These are phyloP conservation scores for Cochlearius cochlearius DNA, from an alignment of 2,113 vertebrate species.

Conservation along the genomic window DNA sequence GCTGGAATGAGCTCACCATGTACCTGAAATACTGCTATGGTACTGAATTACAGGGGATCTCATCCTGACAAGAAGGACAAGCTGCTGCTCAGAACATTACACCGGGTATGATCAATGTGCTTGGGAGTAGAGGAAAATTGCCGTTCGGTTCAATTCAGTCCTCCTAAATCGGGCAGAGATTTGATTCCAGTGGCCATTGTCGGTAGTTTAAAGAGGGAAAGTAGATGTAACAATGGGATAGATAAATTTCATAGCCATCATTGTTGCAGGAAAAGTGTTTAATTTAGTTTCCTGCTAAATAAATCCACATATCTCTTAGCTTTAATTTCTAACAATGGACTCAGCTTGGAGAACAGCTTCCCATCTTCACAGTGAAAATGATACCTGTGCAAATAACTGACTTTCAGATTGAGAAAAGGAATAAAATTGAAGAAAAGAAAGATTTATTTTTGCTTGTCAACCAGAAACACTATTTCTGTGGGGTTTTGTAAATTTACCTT, in stretches of 20 bases:
- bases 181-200: not conserved
- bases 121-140: not conserved
- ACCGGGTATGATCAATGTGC: not conserved
- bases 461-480: not conserved
- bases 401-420: not conserved
- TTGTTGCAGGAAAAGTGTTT: not conserved
- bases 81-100: not conserved
- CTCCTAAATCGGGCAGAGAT: not conserved
- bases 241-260: not conserved
- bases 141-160: not conserved
- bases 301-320: not conserved
- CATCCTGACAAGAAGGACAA: not conserved
- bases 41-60: not conserved
- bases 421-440: not conserved
- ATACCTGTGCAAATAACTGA: not conserved
- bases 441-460: not conserved
- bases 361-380: not conserved
- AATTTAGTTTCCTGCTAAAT: not conserved
- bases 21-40: not conserved
- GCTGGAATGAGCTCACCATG: not conserved
- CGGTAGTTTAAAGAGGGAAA: not conserved
- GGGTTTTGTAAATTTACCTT: not conserved
- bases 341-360: not conserved
- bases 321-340: not conserved
- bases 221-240: not conserved